Base-by-base conservation (phyloP, 37 sponge, comb jelly and placozoan genomes). In the Bolinopsis microptera region DNA sequence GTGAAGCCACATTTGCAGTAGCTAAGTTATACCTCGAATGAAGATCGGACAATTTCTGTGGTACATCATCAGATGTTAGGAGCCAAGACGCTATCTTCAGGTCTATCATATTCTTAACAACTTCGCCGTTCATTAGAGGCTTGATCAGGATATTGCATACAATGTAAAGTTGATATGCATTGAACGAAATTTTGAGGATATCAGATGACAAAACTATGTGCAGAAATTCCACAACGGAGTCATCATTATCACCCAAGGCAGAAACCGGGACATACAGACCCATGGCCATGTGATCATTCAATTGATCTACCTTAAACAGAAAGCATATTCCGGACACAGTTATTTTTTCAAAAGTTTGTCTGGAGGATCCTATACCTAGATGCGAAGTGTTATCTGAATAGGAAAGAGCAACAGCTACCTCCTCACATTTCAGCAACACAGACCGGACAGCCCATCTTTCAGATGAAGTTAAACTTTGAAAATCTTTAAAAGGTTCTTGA, bases 151-250 rank as follows among this genome's bases (percentile, higher is more conserved):
- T 41, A 86, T 27, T 86, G 31, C 90, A 86, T 8, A 86, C 90
- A 86, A 86, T 86, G 18, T 26, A 86, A 2, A 86, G 61, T 25
- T 86, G 90, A 39, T 86, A 86, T 8, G 90, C 90, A 41, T 86
- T 86, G 36, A 86, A 86, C n/a, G 90, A 41, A 1, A 86, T 27
- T 86, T 86, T 86, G 8, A 27, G 90, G 39, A 86, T 40, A 0
- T 39, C 28, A 3, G 90, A 86, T 16, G 61, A n/a, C 38, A 86
- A 40, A 86, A 86, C 61, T 2, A 0, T 5, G 18, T 40, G 3
- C 31, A 86, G 26, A 86, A 86, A 86, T 24, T 39, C n/a, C 0
- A 86, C 36, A 24, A 2, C 22, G 13, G 1, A 1, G 0, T 40
- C 90, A 41, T 86, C 61, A 41, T 86, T 86, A 22, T 39, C 27